These are phyloP conservation scores for Spodoptera litura DNA, from an alignment of 1,140 invertebrate genomes.

Conservation along the genomic window DNA sequence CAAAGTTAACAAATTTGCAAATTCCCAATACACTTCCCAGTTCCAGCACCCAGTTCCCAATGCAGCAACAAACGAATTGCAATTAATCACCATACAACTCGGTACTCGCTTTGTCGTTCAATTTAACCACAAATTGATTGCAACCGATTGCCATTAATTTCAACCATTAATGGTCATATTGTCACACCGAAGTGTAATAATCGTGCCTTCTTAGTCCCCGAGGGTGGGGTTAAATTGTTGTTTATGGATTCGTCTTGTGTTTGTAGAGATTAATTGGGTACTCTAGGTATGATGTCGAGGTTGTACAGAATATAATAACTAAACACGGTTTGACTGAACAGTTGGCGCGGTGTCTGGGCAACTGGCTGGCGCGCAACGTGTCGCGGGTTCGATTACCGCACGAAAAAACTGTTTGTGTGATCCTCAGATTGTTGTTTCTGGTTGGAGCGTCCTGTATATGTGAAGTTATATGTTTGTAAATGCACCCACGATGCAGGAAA, in stretches of 20 bases:
- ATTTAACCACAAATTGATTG: slow-evolving; percentile 68
- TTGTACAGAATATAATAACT: not conserved
- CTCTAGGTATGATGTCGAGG: no score
- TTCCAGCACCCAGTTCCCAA: not conserved
- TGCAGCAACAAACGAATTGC: slow-evolving; percentile 48
- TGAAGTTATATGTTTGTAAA: no score
- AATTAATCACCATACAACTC: slow-evolving; percentile 70
- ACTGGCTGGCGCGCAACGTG: no score
- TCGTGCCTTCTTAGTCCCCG: not conserved
- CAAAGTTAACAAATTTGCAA: slow-evolving; percentile 17
- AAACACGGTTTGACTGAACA: no score
- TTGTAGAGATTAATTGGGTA: not conserved
- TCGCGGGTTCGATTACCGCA: no score
- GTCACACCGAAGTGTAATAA: slow-evolving; percentile 49
- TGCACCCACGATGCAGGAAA: no score
- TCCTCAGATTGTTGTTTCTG: no score
- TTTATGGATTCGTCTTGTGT: not conserved
- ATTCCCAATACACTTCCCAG: slow-evolving; percentile 14
- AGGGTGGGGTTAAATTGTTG: not conserved
- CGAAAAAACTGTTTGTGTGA: no score
- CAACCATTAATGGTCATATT: slow-evolving; percentile 56
- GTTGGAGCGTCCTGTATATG: no score
- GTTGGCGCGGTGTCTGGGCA: no score
- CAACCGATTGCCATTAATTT: slow-evolving; percentile 69
- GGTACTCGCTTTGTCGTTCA: slow-evolving; percentile 57